phyloP scores from a whole-genome alignment of 2,888 invertebrate genomes.

The Heteromurus nitidus region DNA sequence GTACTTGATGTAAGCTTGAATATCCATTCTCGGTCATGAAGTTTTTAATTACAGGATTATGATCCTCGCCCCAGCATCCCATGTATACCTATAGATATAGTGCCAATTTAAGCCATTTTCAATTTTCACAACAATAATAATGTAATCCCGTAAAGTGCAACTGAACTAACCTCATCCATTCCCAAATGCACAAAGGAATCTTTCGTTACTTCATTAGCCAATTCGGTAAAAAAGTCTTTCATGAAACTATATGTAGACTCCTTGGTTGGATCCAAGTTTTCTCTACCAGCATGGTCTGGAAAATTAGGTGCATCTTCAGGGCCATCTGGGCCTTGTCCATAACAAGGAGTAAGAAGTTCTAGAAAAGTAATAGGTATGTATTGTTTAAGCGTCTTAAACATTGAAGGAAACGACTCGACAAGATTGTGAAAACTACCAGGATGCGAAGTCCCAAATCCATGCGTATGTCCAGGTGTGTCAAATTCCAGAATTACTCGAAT shows the following conservation, averaged over 20 bases:
- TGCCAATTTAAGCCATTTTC: neutral
- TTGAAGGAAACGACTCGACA: no score
- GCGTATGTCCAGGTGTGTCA: constrained; percentile 85
- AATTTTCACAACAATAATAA: neutral
- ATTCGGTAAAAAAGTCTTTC: constrained; percentile 82
- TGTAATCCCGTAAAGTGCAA: no score
- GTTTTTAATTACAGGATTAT: constrained; percentile 78
- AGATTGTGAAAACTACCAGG: constrained; percentile 46
- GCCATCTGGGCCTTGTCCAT: constrained; percentile 76
- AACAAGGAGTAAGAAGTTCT: constrained; percentile 85
- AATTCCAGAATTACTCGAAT: constrained; percentile 93
- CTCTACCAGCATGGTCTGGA: constrained; percentile 79
- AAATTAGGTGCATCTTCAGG: constrained; percentile 74
- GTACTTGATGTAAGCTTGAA: constrained; percentile 79
- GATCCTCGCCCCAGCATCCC: constrained; percentile 79
- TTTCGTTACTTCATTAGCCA: constrained; percentile 81
- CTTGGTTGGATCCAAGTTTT: constrained; percentile 87
- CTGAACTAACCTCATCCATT: constrained; percentile 86
- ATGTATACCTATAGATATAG: constrained; percentile 60
- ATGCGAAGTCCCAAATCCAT: constrained; percentile 62
- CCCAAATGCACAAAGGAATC: constrained; percentile 91
- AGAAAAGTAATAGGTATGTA: constrained; percentile 75
- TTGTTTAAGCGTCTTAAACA: no score
- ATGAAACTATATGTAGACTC: constrained; percentile 83
- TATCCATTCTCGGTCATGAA: constrained; percentile 81